Conservation (phyloP, 2,113 vertebrate species). For the Paraplagusia blochii region DNA sequence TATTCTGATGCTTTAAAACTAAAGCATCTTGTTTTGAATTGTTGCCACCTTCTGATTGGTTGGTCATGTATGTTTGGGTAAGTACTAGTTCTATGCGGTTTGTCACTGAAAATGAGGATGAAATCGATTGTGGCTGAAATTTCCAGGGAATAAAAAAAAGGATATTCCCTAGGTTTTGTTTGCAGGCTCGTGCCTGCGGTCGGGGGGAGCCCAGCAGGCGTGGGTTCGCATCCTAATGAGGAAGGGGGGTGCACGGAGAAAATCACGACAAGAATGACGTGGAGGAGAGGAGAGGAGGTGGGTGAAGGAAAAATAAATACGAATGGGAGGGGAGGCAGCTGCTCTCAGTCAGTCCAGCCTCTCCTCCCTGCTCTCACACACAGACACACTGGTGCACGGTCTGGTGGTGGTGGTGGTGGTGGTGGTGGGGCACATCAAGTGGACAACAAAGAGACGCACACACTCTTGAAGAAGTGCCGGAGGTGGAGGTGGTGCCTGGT, state of each 20-base stretch:
- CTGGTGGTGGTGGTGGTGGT: constrained; percentile 16
- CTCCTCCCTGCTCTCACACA: constrained; percentile 12
- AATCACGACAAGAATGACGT: constrained; percentile 55
- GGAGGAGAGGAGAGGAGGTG: constrained; percentile 48
- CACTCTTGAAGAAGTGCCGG: constrained; percentile 12
- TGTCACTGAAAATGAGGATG: too few species aligned
- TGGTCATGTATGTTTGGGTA: too few species aligned
- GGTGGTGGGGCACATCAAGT: constrained; percentile 43
- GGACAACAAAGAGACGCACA: constrained; percentile 77
- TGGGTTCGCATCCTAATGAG: constrained; percentile 81
- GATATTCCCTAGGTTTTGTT: too few species aligned
- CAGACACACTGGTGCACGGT: constrained; percentile 24
- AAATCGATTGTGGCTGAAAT: not conserved
- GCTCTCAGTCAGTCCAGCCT: constrained; percentile 58
- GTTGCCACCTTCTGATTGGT: too few species aligned
- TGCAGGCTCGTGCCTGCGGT: not conserved
- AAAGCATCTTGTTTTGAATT: too few species aligned
- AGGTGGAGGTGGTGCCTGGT: constrained; percentile 13
- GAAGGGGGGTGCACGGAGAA: constrained; percentile 53
- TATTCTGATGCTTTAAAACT: too few species aligned
- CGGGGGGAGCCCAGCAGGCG: constrained; percentile 35
- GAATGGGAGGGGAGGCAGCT: constrained; percentile 75
- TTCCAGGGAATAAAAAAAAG: not conserved
- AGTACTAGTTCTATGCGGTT: too few species aligned
- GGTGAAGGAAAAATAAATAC: constrained; percentile 6